These are phyloP conservation scores for Cyclophora punctaria DNA, from an alignment of 2,888 invertebrate genomes.

Conservation along the genomic window DNA sequence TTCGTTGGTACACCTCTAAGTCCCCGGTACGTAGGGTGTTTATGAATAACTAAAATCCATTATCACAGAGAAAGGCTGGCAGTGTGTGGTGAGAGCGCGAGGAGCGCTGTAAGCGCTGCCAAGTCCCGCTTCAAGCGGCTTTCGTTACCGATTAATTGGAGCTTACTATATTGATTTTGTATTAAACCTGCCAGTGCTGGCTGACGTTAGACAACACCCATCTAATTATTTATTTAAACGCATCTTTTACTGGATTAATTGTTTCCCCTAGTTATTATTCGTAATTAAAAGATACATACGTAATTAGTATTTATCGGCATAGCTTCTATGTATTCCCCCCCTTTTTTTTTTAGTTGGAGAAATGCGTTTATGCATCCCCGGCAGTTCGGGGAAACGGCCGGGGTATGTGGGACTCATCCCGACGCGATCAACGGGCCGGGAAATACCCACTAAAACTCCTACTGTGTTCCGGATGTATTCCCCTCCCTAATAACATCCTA, in stretches of 20 bases:
- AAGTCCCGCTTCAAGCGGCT: slow-evolving; percentile 37
- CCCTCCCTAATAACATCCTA: no score
- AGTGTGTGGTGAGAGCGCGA: slow-evolving; percentile 17
- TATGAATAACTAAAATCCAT: slow-evolving; percentile 41
- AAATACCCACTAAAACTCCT: no score
- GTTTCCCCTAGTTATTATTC: no score
- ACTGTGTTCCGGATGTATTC: no score
- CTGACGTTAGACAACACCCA: slow-evolving; percentile 46
- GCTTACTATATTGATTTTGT: slow-evolving; percentile 68
- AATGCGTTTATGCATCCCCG: no score
- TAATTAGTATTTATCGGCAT: no score
- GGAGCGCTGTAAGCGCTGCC: slow-evolving; percentile 25
- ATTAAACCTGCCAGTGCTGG: slow-evolving; percentile 56
- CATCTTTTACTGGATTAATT: background rate
- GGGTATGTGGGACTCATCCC: no score
- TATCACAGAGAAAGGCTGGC: slow-evolving; percentile 27
- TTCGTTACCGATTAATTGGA: slow-evolving; percentile 58
- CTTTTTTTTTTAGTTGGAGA: no score
- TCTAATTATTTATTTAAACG: slow-evolving; percentile 45
- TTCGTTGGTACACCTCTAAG: slow-evolving; percentile 8
- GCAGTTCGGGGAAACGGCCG: no score
- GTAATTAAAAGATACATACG: no score
- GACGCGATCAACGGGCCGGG: no score
- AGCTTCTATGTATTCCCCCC: no score
- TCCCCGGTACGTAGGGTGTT: slow-evolving; percentile 11